Base-by-base conservation (phyloP, 2,797 vertebrate species). In the Periophthalmus magnuspinnatus region DNA sequence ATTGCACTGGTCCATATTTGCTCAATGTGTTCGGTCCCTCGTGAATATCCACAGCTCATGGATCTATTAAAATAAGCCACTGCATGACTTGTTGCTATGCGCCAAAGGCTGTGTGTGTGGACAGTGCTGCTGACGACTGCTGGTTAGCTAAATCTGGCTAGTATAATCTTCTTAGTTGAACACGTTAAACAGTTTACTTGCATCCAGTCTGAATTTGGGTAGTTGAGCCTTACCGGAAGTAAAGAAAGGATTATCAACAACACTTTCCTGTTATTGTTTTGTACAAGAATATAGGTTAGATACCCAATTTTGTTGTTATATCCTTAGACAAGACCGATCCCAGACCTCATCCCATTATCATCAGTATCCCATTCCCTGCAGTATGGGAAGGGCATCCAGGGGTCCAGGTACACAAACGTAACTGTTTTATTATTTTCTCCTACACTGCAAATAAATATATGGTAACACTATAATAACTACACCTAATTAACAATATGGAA, bases 131-230 rank as follows among this genome's bases (percentile, higher is more conserved):
- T 85, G 85, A 90, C 71, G 69, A 84, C 67, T 80, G 79, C 78
- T 72, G 68, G 70, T 63, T 59, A 70, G 79, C 72, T 88, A 89
- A 93, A 92, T 91, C 88, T 91, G 16, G 63, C 45, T 50, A 33
- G 14, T 73, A 75, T 93, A 93, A 94, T 93, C 93, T 88, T 88
- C 87, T 94, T 93, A 92, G 72, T 74, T 59, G 3, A 19, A 36
- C 72, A 54, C 83, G 84, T 79, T 65, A 70, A 75, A 68, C 74
- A 68, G 76, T 88, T 78, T 76, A 84, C 70, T 81, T 81, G 79
- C 70, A 82, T 83, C 83, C 78, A 75, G 80, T 71, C 72, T 83
- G 75, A 83, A 91, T 89, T 86, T 88, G 86, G 83, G 78, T 61
- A 63, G 41, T 81, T 86, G 81, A 88, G 83, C 79, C 75, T 71